Evolutionary conservation across 2,888 invertebrate species (phyloP).

Genomic region (Digitonthophagus gazella): DNA sequence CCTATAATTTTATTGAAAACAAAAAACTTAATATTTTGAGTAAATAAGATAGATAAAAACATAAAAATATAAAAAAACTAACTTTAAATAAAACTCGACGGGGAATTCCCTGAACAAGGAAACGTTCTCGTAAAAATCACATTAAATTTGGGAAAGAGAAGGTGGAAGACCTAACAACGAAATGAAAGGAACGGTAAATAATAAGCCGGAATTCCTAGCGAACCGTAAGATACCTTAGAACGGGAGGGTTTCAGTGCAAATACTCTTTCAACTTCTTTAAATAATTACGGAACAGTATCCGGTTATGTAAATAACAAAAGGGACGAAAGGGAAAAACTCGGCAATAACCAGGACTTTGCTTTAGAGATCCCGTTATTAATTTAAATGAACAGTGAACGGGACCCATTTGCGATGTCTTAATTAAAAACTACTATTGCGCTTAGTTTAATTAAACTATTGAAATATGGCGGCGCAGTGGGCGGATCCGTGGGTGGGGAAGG

Average conservation of each 20-base stretch:
- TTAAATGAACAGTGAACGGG: conserved; percentile 11
- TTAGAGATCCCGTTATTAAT: conserved; percentile 4
- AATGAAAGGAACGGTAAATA: not conserved
- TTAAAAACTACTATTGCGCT: conserved; percentile 2
- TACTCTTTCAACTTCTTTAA: conserved; percentile 6
- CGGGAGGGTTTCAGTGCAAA: conserved; percentile 1
- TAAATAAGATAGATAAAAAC: too few species aligned
- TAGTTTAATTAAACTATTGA: conserved; percentile 15
- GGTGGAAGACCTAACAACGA: not conserved
- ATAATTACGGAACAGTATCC: conserved; percentile 5
- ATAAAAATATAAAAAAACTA: too few species aligned
- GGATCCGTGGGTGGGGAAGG: not conserved
- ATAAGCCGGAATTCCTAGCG: conserved; percentile 14
- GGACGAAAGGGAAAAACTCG: conserved; percentile 4
- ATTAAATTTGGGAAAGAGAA: not conserved
- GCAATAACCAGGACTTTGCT: not conserved
- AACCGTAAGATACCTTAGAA: not conserved
- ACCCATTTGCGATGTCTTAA: conserved; percentile 2
- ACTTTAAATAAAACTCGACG: too few species aligned
- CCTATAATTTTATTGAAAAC: too few species aligned
- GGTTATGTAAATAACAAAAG: conserved; percentile 8
- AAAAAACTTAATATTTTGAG: too few species aligned
- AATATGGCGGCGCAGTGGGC: conserved; percentile 5
- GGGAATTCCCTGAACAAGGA: not conserved
- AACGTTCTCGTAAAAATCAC: not conserved